Evolutionary conservation across 1,140 invertebrate genomes (phyloP).

Genomic region (Oreohelix idahoensis): DNA sequence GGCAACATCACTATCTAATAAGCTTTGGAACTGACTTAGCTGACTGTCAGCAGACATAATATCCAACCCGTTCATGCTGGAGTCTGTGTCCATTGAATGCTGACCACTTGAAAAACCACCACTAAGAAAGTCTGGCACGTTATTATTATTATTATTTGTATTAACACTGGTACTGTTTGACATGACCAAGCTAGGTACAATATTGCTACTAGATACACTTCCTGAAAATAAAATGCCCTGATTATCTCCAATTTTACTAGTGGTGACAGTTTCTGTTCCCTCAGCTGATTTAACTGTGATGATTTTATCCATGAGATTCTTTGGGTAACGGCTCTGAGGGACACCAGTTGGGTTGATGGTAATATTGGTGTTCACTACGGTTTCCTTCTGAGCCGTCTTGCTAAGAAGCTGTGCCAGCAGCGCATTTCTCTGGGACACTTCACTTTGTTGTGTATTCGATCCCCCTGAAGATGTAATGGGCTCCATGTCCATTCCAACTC

Average conservation of each 20-base stretch:
- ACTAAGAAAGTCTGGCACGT: conserved; percentile 8
- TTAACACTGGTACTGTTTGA: not conserved
- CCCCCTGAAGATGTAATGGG: conserved; percentile 43
- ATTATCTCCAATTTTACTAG: not conserved
- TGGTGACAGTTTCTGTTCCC: not conserved
- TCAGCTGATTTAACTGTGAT: conserved; percentile 42
- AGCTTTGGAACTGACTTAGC: conserved; percentile 11
- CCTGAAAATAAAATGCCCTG: not conserved
- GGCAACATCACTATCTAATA: conserved; percentile 9
- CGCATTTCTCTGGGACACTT: conserved; percentile 84
- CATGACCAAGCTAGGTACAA: not conserved
- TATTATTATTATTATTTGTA: not conserved
- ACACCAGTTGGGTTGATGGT: conserved; percentile 58
- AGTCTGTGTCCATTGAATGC: not conserved
- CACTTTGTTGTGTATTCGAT: conserved; percentile 28
- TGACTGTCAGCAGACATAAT: not conserved
- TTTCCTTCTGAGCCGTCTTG: conserved; percentile 82
- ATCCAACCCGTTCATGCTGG: not conserved
- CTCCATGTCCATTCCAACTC: conserved; percentile 51
- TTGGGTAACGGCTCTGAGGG: conserved; percentile 65
- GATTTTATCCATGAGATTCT: conserved; percentile 61
- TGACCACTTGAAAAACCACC: not conserved
- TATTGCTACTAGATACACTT: not conserved
- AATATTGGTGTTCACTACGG: conserved; percentile 73
- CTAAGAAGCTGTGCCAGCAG: conserved; percentile 88